Evolutionary conservation across 2,113 vertebrate species (phyloP), one percentile per base, ranked within the genome.

Genomic region (Rhipidura dahli): DNA sequence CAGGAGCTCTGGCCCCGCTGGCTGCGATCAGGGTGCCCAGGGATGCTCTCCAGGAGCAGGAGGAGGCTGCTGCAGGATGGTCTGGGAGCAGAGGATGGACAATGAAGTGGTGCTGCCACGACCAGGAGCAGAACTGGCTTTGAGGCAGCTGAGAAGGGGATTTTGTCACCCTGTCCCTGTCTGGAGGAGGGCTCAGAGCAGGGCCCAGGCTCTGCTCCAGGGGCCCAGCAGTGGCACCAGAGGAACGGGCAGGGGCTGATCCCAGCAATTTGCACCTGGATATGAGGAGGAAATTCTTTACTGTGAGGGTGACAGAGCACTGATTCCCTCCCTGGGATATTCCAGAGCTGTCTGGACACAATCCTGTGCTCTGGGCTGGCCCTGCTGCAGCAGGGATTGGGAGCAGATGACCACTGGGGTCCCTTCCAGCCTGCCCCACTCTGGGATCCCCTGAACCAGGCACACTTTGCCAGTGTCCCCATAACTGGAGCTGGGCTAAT

Each of bases 91-190:
- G 49, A 59, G 23, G 7, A 12, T 17, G 39, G 40, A 5, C 16
- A 22, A 42, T 1, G 2, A 21, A 56, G 12, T 35, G n/a, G 13
- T 60, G 18, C 33, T 1, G 42, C 28, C 37, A 13, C 3, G 2
- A 9, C 45, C 37, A 23, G 56, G 22, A 71, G 61, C 56, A 85
- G 42, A n/a, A 12, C 24, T 63, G 65, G 24, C 49, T 31, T n/a
- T 39, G 16, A 30, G n/a, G 7, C n/a, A n/a, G 20, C 63, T 57
- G 59, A 39, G 60, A 28, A 42, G 40, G 26, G 12, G 26, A 50
- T 30, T 78, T 56, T 22, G 15, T 15, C 14, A 6, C 2, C 6
- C 21, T 79, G 30, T 19, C 40, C 30, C 23, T 9, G 75, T 4
- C 16, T 56, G 21, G 27, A 31, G 15, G 35, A 56, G 56, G 13